These are phyloP conservation scores for Apodemus speciosus DNA, from an alignment of 2,113 vertebrate species.

Conservation along the genomic window DNA sequence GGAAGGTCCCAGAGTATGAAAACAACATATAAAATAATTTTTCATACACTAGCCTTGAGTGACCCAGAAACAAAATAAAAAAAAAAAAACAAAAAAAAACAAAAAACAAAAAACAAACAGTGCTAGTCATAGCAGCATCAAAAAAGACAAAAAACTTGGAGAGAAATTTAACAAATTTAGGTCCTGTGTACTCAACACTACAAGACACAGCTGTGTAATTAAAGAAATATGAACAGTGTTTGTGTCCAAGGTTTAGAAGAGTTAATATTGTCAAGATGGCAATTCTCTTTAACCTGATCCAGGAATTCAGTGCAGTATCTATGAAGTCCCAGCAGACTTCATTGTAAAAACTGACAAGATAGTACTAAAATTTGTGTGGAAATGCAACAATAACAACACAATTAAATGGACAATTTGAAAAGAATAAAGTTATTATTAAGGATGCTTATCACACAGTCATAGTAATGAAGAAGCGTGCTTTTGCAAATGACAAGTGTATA, in stretches of 20 bases:
- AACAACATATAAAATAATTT: not conserved
- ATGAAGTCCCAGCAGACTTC: not conserved
- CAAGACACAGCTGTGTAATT: not conserved
- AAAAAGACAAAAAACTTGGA: not conserved
- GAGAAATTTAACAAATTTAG: not conserved
- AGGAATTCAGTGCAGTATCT: not conserved
- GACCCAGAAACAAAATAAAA: conserved; percentile 24
- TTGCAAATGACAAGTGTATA: not conserved
- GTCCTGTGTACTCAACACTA: not conserved
- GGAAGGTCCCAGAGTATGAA: not conserved
- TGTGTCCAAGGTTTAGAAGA: not conserved
- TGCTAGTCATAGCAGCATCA: not conserved
- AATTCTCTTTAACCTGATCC: not conserved
- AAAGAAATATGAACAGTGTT: not conserved
- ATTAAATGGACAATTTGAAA: conserved; percentile 20
- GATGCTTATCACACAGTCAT: not conserved
- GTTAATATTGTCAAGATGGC: not conserved
- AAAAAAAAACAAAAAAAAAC: not conserved
- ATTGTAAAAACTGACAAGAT: not conserved
- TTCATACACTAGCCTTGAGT: not conserved
- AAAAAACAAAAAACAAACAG: not conserved
- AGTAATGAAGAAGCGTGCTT: not conserved
- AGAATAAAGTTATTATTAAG: not conserved
- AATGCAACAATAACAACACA: not conserved
- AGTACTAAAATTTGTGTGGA: conserved; percentile 21